Conservation (phyloP, 30 jellyfish, hydroid and myxozoan species). For the Hydractinia echinata region DNA sequence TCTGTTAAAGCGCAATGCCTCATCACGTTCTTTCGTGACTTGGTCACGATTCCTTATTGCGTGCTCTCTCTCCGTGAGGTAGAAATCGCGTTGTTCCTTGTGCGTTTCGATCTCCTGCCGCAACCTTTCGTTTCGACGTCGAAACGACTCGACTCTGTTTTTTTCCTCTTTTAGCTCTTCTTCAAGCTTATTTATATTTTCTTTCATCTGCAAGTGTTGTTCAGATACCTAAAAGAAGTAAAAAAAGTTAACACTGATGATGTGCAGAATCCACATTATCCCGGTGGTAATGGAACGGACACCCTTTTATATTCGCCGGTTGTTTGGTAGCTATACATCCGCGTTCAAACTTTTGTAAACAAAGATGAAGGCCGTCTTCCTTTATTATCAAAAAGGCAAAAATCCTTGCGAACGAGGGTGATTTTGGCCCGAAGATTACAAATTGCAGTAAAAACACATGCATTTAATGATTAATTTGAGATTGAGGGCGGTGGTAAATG, state of each 20-base stretch:
- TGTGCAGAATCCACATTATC: too few species aligned
- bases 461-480: too few species aligned
- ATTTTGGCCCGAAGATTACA: too few species aligned
- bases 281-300: too few species aligned
- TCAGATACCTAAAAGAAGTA: constrained; percentile 23
- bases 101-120: constrained; percentile 44
- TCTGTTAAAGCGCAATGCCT: constrained; percentile 48
- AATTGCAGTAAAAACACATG: too few species aligned
- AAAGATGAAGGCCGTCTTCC: too few species aligned
- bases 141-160: constrained; percentile 32
- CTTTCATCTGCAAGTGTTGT: constrained; percentile 34
- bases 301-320: too few species aligned
- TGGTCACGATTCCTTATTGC: constrained; percentile 57
- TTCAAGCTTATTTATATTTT: constrained; percentile 32
- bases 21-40: constrained; percentile 59
- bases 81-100: constrained; percentile 49
- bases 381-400: too few species aligned
- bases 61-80: constrained; percentile 58
- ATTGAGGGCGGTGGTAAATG: too few species aligned
- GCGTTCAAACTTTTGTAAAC: too few species aligned
- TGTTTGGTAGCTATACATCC: too few species aligned
- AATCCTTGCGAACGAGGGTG: too few species aligned
- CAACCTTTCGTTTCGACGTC: constrained; percentile 47
- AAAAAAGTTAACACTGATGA: neutral
- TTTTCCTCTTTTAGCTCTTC: constrained; percentile 41